These are phyloP conservation scores for Balaeniceps rex DNA, from an alignment of 2,113 vertebrate species.

Conservation along the genomic window DNA sequence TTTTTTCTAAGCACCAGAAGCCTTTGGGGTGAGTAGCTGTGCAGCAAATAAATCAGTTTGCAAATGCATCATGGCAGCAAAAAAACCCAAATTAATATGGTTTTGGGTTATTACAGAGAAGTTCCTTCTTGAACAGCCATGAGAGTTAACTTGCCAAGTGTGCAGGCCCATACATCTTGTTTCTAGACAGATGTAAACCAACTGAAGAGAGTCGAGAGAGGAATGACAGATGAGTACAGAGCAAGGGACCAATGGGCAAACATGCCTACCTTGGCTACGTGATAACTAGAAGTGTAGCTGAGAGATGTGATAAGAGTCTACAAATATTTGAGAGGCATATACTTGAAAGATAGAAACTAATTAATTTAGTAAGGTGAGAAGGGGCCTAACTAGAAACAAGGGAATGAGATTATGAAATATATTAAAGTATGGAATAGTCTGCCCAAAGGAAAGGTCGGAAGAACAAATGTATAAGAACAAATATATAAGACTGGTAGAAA, in stretches of 20 bases:
- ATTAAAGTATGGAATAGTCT: background rate
- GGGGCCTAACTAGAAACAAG: background rate
- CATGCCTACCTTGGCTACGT: background rate
- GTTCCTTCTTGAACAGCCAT: background rate
- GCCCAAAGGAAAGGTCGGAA: background rate
- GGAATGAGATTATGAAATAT: conserved; percentile 1
- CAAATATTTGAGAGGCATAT: background rate
- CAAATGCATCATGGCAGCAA: background rate
- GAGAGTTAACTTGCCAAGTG: background rate
- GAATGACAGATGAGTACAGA: background rate
- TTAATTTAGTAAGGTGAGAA: background rate
- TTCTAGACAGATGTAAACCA: background rate
- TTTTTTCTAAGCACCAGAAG: background rate
- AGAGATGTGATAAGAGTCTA: background rate
- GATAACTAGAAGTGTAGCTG: background rate
- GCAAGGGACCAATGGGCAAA: background rate
- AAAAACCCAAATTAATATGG: background rate
- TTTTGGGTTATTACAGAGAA: background rate
- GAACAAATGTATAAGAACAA: background rate
- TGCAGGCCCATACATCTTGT: background rate
- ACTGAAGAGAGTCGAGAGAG: background rate
- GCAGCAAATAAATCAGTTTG: background rate
- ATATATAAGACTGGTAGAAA: background rate
- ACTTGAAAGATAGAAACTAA: background rate
- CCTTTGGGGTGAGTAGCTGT: background rate